Conservation (phyloP, 2,888 invertebrate species). For the Eristalis intricaria region DNA sequence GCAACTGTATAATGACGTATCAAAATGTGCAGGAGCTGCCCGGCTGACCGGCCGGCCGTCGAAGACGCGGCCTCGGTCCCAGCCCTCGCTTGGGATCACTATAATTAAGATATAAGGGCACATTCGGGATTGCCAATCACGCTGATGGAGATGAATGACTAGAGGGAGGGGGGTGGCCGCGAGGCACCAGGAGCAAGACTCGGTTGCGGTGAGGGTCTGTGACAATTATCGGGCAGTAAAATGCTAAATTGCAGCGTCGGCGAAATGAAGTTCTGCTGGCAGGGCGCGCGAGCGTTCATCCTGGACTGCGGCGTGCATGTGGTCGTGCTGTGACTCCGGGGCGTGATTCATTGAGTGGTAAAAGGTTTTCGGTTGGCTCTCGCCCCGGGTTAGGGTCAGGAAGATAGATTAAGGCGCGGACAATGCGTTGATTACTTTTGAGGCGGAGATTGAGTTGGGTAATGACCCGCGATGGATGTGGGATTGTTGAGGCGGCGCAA, state of each 20-base stretch:
- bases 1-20: conserved; percentile 79
- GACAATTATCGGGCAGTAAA: conserved; percentile 71
- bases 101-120: conserved; percentile 80
- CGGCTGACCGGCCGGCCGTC: background rate
- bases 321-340: conserved; percentile 52
- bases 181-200: background rate
- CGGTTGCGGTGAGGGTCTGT: conserved; percentile 45
- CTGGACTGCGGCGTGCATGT: background rate
- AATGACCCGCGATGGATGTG: conserved; percentile 61
- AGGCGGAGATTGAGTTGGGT: conserved; percentile 57
- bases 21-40: conserved; percentile 63
- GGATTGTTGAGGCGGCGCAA: background rate
- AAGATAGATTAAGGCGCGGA: conserved; percentile 57
- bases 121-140: conserved; percentile 75
- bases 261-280: conserved; percentile 46
- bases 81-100: conserved; percentile 76
- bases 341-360: conserved; percentile 69
- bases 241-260: conserved; percentile 55
- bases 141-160: conserved; percentile 70
- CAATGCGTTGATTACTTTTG: conserved; percentile 68
- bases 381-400: conserved; percentile 31
- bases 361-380: conserved; percentile 48
- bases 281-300: background rate
- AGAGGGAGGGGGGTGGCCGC: conserved; percentile 7
- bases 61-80: conserved; percentile 10